These are phyloP conservation scores for Nomada fabriciana DNA, from an alignment of 2,888 invertebrate genomes.

Conservation along the genomic window DNA sequence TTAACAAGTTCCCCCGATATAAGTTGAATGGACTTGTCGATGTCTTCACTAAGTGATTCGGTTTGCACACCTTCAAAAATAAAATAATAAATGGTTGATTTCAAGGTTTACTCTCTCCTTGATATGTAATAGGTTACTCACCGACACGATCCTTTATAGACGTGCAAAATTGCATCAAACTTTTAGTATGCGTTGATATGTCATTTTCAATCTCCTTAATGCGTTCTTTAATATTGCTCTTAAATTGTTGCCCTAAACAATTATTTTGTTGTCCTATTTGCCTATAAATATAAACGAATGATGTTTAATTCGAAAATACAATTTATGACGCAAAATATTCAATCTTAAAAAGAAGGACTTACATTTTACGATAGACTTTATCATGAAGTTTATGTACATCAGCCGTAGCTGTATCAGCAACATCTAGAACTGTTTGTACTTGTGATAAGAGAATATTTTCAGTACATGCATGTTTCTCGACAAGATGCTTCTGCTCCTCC, in stretches of 20 bases:
- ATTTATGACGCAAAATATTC: not conserved
- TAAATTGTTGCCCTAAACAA: conserved; percentile 76
- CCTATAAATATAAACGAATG: conserved; percentile 56
- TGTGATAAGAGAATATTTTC: conserved; percentile 88
- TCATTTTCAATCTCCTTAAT: conserved; percentile 76
- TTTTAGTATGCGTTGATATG: conserved; percentile 72
- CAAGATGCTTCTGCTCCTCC: conserved; percentile 89
- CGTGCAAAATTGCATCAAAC: conserved; percentile 75
- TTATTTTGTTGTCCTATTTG: conserved; percentile 80
- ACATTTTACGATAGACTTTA: conserved; percentile 85
- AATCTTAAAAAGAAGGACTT: not conserved
- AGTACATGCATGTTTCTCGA: conserved; percentile 87
- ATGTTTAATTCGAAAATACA: not conserved
- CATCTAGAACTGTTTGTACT: conserved; percentile 87
- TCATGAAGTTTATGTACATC: conserved; percentile 89
- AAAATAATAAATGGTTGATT: conserved; percentile 6
- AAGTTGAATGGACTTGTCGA: conserved; percentile 70
- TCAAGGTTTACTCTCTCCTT: not conserved
- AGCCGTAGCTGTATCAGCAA: conserved; percentile 87
- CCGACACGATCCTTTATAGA: conserved; percentile 70
- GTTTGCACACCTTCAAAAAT: conserved; percentile 64
- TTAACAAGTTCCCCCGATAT: conserved; percentile 73
- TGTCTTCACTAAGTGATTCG: conserved; percentile 59
- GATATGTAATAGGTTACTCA: conserved; percentile 14
- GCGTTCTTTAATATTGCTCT: conserved; percentile 71